Percentiles rank a stretch among this genome's conserved stretches.
Evolutionary conservation across 2,113 vertebrate genomes (phyloP).

Genomic region (Psephotus haematonotus): DNA sequence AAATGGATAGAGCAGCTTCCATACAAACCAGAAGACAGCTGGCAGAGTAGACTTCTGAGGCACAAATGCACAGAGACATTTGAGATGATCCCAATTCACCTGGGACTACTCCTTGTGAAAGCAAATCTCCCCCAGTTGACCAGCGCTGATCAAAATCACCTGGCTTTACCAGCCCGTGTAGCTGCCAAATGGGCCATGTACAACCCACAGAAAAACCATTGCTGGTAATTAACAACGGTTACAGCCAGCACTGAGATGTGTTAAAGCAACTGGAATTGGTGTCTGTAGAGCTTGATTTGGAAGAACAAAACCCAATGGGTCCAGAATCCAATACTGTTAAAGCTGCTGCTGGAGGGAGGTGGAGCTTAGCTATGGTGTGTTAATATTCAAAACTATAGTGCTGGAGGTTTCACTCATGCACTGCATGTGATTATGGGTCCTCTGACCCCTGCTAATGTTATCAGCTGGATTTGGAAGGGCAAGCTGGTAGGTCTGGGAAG

Average conservation of each 20-base stretch:
- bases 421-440: accelerated
- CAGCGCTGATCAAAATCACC: background rate
- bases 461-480: background rate
- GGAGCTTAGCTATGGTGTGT: background rate
- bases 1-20: background rate
- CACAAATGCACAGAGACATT: background rate
- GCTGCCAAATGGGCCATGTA: background rate
- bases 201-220: background rate
- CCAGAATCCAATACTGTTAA: background rate
- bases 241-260: background rate
- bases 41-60: background rate
- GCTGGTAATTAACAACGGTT: accelerated
- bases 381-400: background rate
- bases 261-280: background rate
- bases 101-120: background rate
- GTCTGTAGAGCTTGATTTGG: background rate
- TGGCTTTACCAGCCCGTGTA: background rate
- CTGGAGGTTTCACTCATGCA: background rate
- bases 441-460: background rate
- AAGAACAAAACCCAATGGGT: background rate
- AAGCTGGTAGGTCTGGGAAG: background rate
- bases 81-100: background rate
- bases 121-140: accelerated
- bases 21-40: background rate
- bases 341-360: background rate